These are phyloP conservation scores for Prorops nasuta DNA, from an alignment of 1,140 invertebrate genomes.

Conservation along the genomic window DNA sequence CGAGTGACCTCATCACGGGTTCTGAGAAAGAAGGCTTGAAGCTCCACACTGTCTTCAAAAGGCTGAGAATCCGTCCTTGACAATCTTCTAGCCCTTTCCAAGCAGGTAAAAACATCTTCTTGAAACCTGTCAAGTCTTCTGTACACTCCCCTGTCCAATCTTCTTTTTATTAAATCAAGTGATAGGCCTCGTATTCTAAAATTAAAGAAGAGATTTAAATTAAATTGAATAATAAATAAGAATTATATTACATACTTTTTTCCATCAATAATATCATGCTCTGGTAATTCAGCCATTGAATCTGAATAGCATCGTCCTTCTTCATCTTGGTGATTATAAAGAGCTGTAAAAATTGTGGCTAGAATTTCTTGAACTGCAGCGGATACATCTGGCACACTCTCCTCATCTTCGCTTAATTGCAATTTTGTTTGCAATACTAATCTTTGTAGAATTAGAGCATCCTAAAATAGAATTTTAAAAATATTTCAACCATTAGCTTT, in stretches of 20 bases:
- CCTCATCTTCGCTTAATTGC: constrained; percentile 81
- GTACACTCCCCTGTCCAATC: constrained; percentile 85
- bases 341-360: constrained; percentile 86
- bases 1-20: constrained; percentile 74
- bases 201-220: constrained; percentile 39
- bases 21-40: constrained; percentile 89
- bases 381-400: constrained; percentile 83
- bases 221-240: not conserved
- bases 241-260: constrained; percentile 57
- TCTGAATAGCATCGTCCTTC: constrained; percentile 95
- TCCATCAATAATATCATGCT: constrained; percentile 78
- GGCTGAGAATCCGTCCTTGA: constrained; percentile 90
- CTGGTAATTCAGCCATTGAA: constrained; percentile 90
- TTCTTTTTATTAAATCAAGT: constrained; percentile 80
- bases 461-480: constrained; percentile 53
- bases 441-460: constrained; percentile 89
- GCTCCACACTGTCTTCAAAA: constrained; percentile 92
- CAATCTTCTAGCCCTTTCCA: constrained; percentile 83
- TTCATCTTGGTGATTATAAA: constrained; percentile 95
- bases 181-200: constrained; percentile 74
- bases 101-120: constrained; percentile 92
- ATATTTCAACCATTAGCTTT: not conserved
- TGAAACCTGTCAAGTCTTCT: constrained; percentile 92
- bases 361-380: constrained; percentile 89
- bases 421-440: constrained; percentile 90